Percentiles rank a stretch among this genome's conserved stretches.
These are phyloP conservation scores for Macroramphosus scolopax DNA, from an alignment of 2,797 vertebrate genomes.

Conservation along the genomic window DNA sequence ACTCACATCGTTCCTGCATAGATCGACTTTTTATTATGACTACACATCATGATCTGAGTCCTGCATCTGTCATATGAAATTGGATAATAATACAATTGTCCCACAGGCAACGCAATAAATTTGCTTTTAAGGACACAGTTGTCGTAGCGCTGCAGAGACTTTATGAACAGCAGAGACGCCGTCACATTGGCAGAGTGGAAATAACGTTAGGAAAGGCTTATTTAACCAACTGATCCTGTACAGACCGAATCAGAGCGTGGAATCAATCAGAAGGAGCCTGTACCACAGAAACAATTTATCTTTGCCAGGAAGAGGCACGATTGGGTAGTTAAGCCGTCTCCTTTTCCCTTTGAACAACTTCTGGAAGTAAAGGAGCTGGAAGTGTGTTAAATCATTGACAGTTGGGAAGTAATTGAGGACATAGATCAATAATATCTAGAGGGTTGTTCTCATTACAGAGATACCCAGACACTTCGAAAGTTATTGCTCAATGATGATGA, in stretches of 20 bases:
- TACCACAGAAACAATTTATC: constrained; percentile 42
- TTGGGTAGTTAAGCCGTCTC: constrained; percentile 42
- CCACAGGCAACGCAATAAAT: constrained; percentile 12
- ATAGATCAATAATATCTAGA: constrained; percentile 75
- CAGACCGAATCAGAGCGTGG: constrained; percentile 28
- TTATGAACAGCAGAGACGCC: constrained; percentile 6
- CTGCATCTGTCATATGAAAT: constrained; percentile 29
- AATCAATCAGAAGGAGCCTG: constrained; percentile 56
- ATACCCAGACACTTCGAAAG: constrained; percentile 55
- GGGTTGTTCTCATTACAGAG: constrained; percentile 71
- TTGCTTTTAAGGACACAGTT: constrained; percentile 10
- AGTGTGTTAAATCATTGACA: constrained; percentile 70
- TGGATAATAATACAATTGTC: constrained; percentile 26
- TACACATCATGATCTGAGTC: constrained; percentile 15
- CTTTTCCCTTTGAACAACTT: constrained; percentile 58
- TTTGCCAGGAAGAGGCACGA: constrained; percentile 42
- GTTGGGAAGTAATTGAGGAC: constrained; percentile 72
- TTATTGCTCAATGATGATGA: constrained; percentile 69
- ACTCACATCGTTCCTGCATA: constrained; percentile 9
- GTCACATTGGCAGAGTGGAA: constrained; percentile 27
- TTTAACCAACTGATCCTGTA: constrained; percentile 34
- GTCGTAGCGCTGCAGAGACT: too few relatives aligned
- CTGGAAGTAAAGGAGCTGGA: constrained; percentile 55
- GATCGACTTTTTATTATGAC: constrained; percentile 24
- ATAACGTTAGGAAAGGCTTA: constrained; percentile 34